Base-by-base conservation (phyloP, 2,888 invertebrate species). In the Rotaria sp. region DNA sequence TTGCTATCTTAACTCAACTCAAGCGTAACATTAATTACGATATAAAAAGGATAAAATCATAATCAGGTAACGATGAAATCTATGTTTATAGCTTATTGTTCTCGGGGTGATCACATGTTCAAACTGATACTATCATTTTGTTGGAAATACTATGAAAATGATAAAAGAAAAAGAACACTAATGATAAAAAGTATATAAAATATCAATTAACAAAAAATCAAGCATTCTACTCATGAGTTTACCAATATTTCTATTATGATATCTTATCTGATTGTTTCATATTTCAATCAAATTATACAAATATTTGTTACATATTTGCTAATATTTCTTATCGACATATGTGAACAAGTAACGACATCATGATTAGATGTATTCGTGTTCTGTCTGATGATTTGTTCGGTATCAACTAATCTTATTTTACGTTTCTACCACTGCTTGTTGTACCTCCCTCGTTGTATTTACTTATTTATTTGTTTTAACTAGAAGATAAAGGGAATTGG, bases 341-440 rank as follows among this genome's bases (percentile, higher is more conserved):
- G 7, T 67, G 2, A 67, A 67, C 67, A 67, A 67, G 67, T 67
- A 67, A 67, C 67, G 67, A 67, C 67, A 67, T 67, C 67, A 67
- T 30, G 18, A 35, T 67, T 38, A 21, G 0, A 30, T 67, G 5
- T 67, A 5, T 35, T 21, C 15, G 15, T 21, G 13, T 38, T 35
- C 67, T 67, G 35, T 35, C 35, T 35, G 1, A 67, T 67, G 67
- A 67, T 67, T 67, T 35, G 67, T 35, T 67, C 67, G 15, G 18
- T 35, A 18, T 35, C 67, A 67, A 67, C 67, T 67, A 67, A 67
- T 67, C 35, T 67, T 67, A 35, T 35, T 35, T 67, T 15, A 67
- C 7, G 30, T 35, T 67, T 67, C 21, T 38, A 67, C 67, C 67
- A 15, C 67, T 67, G 67, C 18, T 18, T 18, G 21, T 30, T 67